Percentiles rank a stretch among this genome's conserved stretches.
Evolutionary conservation across 2,113 vertebrate species (phyloP).

Genomic region (Cololabis saira): DNA sequence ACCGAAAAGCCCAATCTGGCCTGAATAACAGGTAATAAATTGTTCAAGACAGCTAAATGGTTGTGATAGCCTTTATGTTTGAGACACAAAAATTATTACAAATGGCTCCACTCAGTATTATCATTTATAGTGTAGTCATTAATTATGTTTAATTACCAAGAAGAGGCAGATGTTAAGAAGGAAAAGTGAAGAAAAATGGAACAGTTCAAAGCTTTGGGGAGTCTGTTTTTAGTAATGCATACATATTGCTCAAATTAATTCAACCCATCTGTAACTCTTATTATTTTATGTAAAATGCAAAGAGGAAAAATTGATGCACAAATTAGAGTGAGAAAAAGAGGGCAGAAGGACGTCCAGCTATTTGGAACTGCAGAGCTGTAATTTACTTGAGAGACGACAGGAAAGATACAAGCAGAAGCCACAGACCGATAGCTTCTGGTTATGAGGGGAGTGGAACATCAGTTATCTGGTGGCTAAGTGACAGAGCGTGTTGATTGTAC

Average conservation of each 20-base stretch:
- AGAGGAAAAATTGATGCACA: constrained; percentile 35
- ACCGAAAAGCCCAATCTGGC: neutral
- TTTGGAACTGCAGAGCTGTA: constrained; percentile 75
- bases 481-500: constrained; percentile 79
- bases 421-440: constrained; percentile 81
- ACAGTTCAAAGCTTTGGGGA: no score
- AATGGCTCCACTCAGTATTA: no score
- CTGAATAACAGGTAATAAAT: neutral
- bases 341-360: constrained; percentile 68
- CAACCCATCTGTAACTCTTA: constrained; percentile 22
- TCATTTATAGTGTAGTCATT: no score
- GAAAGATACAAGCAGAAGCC: constrained; percentile 73
- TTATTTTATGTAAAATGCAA: constrained; percentile 33
- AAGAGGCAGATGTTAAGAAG: no score
- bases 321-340: constrained; percentile 51
- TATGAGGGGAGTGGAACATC: constrained; percentile 80
- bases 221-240: neutral
- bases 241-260: neutral
- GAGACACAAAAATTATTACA: no score
- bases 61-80: no score
- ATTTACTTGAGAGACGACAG: constrained; percentile 80
- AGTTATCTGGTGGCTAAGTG: constrained; percentile 80
- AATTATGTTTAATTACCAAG: no score
- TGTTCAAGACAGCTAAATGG: neutral
- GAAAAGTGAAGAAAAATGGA: no score